Evolutionary conservation across 2,888 invertebrate species (phyloP).

Genomic region (Hymenopus coronatus): DNA sequence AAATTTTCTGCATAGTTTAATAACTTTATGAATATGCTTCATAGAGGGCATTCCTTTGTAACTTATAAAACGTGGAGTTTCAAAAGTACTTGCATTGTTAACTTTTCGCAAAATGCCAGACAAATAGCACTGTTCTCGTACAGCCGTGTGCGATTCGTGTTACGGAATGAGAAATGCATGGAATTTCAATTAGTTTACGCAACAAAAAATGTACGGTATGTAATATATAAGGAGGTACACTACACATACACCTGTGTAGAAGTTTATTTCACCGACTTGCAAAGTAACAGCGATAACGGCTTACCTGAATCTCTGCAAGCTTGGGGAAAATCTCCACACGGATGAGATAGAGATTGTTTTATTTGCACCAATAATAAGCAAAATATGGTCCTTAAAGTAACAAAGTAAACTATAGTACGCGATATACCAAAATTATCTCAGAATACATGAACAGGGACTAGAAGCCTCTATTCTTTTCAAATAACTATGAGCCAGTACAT

Average conservation of each 20-base stretch:
- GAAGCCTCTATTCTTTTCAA: too few species aligned
- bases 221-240: background rate
- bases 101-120: background rate
- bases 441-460: too few species aligned
- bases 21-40: background rate
- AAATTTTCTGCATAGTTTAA: too few species aligned
- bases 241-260: background rate
- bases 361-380: too few species aligned
- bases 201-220: background rate
- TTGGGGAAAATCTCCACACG: background rate
- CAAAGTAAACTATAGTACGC: too few species aligned
- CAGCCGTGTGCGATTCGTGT: background rate
- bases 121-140: background rate
- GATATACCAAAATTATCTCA: too few species aligned
- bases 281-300: background rate
- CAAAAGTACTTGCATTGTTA: background rate
- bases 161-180: background rate
- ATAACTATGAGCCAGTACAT: too few species aligned
- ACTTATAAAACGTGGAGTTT: background rate
- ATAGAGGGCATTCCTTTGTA: background rate
- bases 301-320: background rate
- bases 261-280: background rate
- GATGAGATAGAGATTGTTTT: too few species aligned
- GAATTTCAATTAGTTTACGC: background rate
- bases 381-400: too few species aligned